phyloP scores from a whole-genome alignment of 2,797 vertebrate genomes.

The Muscicapa comitata region DNA sequence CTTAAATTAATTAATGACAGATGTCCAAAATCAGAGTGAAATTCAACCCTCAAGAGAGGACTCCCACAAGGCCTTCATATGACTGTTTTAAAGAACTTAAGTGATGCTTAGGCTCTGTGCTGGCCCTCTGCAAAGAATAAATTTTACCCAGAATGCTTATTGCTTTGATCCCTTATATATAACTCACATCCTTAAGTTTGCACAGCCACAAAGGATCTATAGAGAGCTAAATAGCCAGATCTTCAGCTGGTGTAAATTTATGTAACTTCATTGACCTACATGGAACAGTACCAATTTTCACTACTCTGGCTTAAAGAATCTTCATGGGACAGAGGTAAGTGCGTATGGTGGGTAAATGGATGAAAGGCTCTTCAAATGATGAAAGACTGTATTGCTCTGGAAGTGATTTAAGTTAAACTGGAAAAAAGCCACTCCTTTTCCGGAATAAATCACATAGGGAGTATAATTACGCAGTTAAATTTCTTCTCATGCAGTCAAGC shows the following conservation, averaged over 20 bases:
- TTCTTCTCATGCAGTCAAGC: slow-evolving; percentile 58
- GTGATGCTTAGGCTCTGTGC: slow-evolving; percentile 43
- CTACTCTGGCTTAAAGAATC: slow-evolving; percentile 56
- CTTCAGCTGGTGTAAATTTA: slow-evolving; percentile 66
- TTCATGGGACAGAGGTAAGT: slow-evolving; percentile 61
- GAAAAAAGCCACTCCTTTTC: slow-evolving; percentile 67
- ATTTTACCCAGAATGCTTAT: slow-evolving; percentile 64
- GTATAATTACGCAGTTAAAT: slow-evolving; percentile 56
- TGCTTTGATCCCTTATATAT: slow-evolving; percentile 58
- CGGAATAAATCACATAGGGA: slow-evolving; percentile 50
- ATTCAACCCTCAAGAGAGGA: slow-evolving; percentile 36
- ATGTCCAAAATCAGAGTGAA: slow-evolving; percentile 56
- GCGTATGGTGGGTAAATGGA: slow-evolving; percentile 45
- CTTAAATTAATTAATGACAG: slow-evolving; percentile 64
- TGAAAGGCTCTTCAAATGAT: slow-evolving; percentile 62
- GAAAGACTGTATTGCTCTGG: slow-evolving; percentile 59
- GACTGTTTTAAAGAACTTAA: slow-evolving; percentile 51
- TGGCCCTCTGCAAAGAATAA: slow-evolving; percentile 65
- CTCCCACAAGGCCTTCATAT: slow-evolving; percentile 55
- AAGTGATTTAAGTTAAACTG: slow-evolving; percentile 64
- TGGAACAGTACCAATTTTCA: slow-evolving; percentile 62
- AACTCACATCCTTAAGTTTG: slow-evolving; percentile 58
- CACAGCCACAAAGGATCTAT: slow-evolving; percentile 57
- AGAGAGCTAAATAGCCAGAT: slow-evolving; percentile 45
- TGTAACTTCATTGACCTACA: slow-evolving; percentile 63